Evolutionary conservation across 2,797 vertebrate species (phyloP), one percentile per base, ranked within the genome.

Genomic region (Babyrousa celebensis): DNA sequence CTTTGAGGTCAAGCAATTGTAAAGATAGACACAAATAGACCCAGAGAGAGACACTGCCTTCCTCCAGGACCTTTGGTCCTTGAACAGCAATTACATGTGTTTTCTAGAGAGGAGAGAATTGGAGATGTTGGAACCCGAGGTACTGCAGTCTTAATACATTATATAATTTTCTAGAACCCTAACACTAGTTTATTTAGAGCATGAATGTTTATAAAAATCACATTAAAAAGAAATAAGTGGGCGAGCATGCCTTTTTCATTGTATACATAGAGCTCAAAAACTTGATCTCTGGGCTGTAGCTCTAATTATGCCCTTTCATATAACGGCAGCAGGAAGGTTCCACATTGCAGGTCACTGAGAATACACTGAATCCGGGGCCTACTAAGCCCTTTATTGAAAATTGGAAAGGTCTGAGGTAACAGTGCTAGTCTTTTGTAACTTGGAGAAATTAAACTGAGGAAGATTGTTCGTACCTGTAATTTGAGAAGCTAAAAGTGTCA

Each of bases 401-500:
- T 84, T 60, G 86, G 74, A 87, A 75, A 62, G 75, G 83, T 93
- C 82, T 91, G 77, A 89, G 68, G 94, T 93, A 94, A 88, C 72
- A 83, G 68, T 85, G 80, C 29, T 79, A n/a, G 89, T 92, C 92
- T 97, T 97, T 96, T 98, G 77, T 97, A 80, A 96, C 89, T 95
- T 88, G 52, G 52, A 88, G 70, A 95, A 97, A 96, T 93, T 85
- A 93, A 96, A 91, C 9, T 1, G 25, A 84, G 89, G 63, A 89
- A 96, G 68, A 11, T 82, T 94, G 68, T 92, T 96, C 72, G 54
- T 72, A 74, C 63, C 48, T 21, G 84, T 83, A 96, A 97, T 96
- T 96, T 91, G 85, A 97, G 78, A 77, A 95, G 89, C 87, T 83
- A 29, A 84, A 96, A 95, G 91, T 95, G 80, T 54, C 72, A 21